A percentile compares a stretch with the other conserved stretches of the same genome.
Conservation (phyloP, 2,888 invertebrate genomes). For the Trichogramma evanescens region DNA sequence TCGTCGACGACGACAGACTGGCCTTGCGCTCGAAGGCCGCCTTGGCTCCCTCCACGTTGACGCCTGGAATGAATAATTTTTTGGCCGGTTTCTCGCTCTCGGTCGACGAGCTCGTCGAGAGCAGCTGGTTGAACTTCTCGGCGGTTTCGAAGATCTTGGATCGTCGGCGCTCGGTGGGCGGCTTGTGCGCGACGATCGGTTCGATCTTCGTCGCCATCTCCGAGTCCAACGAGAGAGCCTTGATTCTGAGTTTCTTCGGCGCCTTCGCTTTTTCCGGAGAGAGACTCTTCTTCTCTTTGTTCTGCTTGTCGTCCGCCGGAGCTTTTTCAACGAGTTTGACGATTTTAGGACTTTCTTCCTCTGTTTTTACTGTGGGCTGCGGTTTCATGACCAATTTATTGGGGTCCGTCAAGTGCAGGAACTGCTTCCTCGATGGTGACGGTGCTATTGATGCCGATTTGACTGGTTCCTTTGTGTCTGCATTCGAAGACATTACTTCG, state of each 20-base stretch:
- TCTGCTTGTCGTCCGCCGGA: background rate
- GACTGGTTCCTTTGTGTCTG: background rate
- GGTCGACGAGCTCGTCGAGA: slow-evolving; percentile 15
- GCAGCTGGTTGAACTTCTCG: slow-evolving; percentile 59
- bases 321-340: slow-evolving; percentile 15
- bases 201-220: slow-evolving; percentile 30
- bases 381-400: slow-evolving; percentile 9
- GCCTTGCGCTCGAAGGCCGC: slow-evolving; percentile 79
- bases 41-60: slow-evolving; percentile 80
- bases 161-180: slow-evolving; percentile 55
- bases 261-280: no score
- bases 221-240: slow-evolving; percentile 34
- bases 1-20: slow-evolving; percentile 50
- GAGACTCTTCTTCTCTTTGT: slow-evolving; percentile 4
- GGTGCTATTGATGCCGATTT: background rate
- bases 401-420: no score
- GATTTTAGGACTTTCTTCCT: slow-evolving; percentile 1
- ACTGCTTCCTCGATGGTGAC: background rate
- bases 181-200: slow-evolving; percentile 8
- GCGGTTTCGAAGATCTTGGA: slow-evolving; percentile 66
- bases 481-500: background rate
- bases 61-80: slow-evolving; percentile 72
- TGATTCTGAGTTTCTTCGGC: slow-evolving; percentile 30
- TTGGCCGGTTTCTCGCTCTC: slow-evolving; percentile 57
- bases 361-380: background rate